Evolutionary conservation across 2,888 invertebrate genomes (phyloP).

Genomic region (Incurvaria masculella): DNA sequence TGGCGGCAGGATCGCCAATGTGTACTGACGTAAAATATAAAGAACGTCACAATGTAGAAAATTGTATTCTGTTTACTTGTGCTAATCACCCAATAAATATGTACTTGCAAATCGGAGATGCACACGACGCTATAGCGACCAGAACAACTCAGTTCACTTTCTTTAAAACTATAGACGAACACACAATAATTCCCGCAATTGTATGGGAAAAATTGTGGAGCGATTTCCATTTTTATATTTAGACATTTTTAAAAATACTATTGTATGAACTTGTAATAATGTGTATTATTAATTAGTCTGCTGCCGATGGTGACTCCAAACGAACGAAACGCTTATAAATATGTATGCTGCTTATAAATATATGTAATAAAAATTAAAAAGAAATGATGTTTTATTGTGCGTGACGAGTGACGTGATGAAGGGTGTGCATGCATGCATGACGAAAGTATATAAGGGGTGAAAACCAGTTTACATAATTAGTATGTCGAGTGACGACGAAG

Average conservation of each 20-base stretch:
- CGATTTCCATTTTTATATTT: not conserved
- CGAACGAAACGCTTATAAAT: too few species aligned
- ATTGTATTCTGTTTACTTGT: constrained; percentile 10
- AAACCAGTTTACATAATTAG: too few species aligned
- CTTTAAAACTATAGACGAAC: not conserved
- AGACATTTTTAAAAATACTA: not conserved
- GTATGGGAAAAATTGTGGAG: constrained; percentile 2
- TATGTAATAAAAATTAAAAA: not conserved
- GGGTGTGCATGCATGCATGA: too few species aligned
- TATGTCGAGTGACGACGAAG: too few species aligned
- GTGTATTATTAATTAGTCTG: too few species aligned
- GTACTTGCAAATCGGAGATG: constrained; percentile 4
- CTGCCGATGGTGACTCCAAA: too few species aligned
- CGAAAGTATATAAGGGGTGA: too few species aligned
- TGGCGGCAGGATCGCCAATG: constrained; percentile 10
- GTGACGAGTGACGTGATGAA: too few species aligned
- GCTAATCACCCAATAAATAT: constrained; percentile 10
- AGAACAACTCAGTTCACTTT: constrained; percentile 6
- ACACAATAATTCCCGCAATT: not conserved
- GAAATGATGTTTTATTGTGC: too few species aligned
- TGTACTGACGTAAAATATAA: constrained; percentile 13
- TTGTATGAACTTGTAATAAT: too few species aligned
- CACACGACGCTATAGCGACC: constrained; percentile 5
- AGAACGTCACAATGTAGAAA: constrained; percentile 4
- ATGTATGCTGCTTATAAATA: not conserved